These are phyloP conservation scores for Drosophila pseudoobscura DNA, from an alignment of 1,140 invertebrate species.

Conservation along the genomic window DNA sequence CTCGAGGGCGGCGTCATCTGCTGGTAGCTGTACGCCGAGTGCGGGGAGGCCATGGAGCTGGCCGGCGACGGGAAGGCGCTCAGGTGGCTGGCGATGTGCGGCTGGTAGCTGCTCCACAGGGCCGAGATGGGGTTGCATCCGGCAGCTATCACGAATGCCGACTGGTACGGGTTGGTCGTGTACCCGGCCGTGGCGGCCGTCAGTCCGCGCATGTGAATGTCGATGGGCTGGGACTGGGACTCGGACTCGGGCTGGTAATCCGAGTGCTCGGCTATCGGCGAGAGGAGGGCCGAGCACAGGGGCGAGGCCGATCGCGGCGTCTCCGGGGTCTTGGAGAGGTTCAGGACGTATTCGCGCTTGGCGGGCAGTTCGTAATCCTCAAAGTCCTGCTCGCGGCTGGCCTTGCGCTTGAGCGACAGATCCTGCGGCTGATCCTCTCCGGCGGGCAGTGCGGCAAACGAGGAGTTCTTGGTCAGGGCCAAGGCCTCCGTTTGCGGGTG, in stretches of 20 bases:
- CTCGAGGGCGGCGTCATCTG: conserved; percentile 81
- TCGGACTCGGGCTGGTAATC: conserved; percentile 43
- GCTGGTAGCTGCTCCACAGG: conserved; percentile 76
- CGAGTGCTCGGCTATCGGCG: conserved; percentile 55
- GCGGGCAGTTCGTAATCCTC: conserved; percentile 64
- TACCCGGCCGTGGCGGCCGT: conserved; percentile 65
- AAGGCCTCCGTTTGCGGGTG: conserved; percentile 72
- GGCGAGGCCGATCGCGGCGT: conserved; percentile 33
- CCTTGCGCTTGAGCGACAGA: conserved; percentile 76
- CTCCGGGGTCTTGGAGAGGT: conserved; percentile 70
- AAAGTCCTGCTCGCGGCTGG: conserved; percentile 33
- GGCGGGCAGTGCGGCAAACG: conserved; percentile 24
- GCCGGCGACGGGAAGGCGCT: conserved; percentile 73
- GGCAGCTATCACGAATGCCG: conserved; percentile 75
- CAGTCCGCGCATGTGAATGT: conserved; percentile 74
- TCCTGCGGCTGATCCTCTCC: conserved; percentile 87
- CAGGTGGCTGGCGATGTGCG: conserved; percentile 34
- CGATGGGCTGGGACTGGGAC: conserved; percentile 40
- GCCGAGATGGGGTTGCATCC: conserved; percentile 78
- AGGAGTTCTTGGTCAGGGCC: conserved; percentile 61
- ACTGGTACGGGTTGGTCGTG: conserved; percentile 74
- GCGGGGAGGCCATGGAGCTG: conserved; percentile 66
- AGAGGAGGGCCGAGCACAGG: conserved; percentile 53
- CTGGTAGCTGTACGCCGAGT: conserved; percentile 73
- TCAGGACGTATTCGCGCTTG: conserved; percentile 76